A percentile compares a stretch with the other conserved stretches of the same genome.
Conservation (phyloP, 2,888 invertebrate species). For the Pseudococcus jackbeardsleyi region DNA sequence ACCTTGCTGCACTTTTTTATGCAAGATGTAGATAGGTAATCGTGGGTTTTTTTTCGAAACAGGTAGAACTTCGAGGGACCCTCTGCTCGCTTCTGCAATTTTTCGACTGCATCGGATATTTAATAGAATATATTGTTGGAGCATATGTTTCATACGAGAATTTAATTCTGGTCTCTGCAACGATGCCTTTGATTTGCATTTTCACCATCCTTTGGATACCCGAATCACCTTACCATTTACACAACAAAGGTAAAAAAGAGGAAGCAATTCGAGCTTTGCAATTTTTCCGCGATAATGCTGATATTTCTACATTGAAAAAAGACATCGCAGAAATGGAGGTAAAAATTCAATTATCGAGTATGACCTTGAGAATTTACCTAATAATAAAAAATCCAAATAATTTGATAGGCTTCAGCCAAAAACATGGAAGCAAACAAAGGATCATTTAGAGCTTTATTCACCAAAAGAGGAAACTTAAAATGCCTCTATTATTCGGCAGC, state of each 20-base stretch:
- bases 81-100: conserved; percentile 85
- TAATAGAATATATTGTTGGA: conserved; percentile 80
- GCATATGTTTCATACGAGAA: conserved; percentile 78
- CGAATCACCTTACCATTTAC: conserved; percentile 67
- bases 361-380: too few species aligned
- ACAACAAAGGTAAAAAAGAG: conserved; percentile 65
- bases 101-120: conserved; percentile 79
- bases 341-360: neutral
- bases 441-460: conserved; percentile 44
- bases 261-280: conserved; percentile 66
- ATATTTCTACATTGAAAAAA: conserved; percentile 63
- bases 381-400: neutral
- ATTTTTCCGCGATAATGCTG: conserved; percentile 66
- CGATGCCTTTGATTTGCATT: conserved; percentile 66
- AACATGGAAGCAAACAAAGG: conserved; percentile 45
- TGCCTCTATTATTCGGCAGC: conserved; percentile 65
- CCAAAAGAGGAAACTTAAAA: conserved; percentile 47
- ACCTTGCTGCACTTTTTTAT: too few species aligned
- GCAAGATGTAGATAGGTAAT: too few species aligned
- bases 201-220: conserved; percentile 66
- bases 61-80: conserved; percentile 80
- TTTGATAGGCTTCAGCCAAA: conserved; percentile 58
- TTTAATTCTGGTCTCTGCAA: conserved; percentile 69
- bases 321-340: conserved; percentile 67
- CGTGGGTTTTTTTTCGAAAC: neutral